Percentiles rank a stretch among this genome's conserved stretches.
phyloP scores from a whole-genome alignment of 2,113 vertebrate species.

The Calypte anna region DNA sequence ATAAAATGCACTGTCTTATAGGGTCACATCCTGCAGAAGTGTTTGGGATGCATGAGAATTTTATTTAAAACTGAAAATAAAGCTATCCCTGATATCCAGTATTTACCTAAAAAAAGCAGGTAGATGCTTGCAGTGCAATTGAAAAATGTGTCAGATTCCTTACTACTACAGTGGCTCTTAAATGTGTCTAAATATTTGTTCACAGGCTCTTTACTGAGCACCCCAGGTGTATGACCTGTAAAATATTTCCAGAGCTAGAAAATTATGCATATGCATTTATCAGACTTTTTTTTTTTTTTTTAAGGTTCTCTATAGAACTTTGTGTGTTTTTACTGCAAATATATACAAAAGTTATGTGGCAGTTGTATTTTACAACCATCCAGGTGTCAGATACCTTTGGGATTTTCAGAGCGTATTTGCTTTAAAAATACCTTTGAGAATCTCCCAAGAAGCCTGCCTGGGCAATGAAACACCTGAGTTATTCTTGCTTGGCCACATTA shows the following conservation, averaged over 20 bases:
- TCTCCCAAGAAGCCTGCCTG: background rate
- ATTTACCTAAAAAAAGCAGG: background rate
- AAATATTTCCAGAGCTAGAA: slow-evolving; percentile 16
- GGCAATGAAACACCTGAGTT: background rate
- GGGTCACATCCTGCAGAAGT: background rate
- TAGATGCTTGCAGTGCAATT: background rate
- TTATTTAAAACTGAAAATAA: background rate
- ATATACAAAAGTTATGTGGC: background rate
- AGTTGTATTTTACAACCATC: background rate
- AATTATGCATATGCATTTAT: background rate
- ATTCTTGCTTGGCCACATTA: background rate
- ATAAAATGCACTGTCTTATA: background rate
- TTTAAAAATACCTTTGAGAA: slow-evolving; percentile 14
- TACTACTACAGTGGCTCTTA: background rate
- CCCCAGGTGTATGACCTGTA: background rate
- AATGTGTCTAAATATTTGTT: slow-evolving; percentile 14
- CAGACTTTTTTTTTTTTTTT: background rate
- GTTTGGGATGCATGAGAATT: background rate
- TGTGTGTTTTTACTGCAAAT: background rate
- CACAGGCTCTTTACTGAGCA: background rate
- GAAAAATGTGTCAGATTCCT: background rate
- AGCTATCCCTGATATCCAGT: background rate
- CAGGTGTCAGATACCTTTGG: background rate
- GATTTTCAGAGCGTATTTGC: background rate
- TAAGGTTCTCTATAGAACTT: background rate